Evolutionary conservation across 2,797 vertebrate genomes (phyloP).

Genomic region (Chrysolophus pictus): DNA sequence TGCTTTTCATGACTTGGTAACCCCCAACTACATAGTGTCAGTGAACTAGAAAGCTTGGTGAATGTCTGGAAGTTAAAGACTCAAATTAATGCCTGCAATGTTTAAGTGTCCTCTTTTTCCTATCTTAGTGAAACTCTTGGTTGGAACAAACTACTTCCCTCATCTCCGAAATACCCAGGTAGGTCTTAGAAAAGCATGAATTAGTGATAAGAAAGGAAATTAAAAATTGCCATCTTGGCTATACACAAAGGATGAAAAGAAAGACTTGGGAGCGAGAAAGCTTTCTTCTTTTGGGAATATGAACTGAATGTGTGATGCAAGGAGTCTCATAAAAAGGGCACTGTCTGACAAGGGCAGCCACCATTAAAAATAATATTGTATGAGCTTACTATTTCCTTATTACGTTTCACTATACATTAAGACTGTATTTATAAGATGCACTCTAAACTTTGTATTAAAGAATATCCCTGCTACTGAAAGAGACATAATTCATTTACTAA

Average conservation of each 20-base stretch:
- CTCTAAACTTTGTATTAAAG: conserved; percentile 23
- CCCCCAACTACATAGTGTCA: background rate
- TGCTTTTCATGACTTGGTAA: background rate
- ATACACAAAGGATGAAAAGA: background rate
- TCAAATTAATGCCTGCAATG: background rate
- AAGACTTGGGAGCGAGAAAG: background rate
- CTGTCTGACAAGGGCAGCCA: background rate
- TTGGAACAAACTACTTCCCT: background rate
- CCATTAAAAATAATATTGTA: background rate
- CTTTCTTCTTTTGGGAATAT: background rate
- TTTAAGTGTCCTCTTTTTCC: background rate
- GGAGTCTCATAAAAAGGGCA: conserved; percentile 2
- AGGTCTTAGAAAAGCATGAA: background rate
- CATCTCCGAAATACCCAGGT: background rate
- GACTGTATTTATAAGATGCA: background rate
- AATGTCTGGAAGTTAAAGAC: background rate
- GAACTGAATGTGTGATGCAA: background rate
- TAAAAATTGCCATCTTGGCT: background rate
- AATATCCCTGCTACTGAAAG: background rate
- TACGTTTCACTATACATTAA: background rate
- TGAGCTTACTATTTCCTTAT: background rate
- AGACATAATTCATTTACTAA: conserved; percentile 48
- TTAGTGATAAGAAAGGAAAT: conserved; percentile 34
- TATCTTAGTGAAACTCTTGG: background rate
- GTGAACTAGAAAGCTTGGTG: background rate